A percentile compares a stretch with the other conserved stretches of the same genome.
Evolutionary conservation across 2,797 vertebrate genomes (phyloP).

Genomic region (Cheirogaleus major): DNA sequence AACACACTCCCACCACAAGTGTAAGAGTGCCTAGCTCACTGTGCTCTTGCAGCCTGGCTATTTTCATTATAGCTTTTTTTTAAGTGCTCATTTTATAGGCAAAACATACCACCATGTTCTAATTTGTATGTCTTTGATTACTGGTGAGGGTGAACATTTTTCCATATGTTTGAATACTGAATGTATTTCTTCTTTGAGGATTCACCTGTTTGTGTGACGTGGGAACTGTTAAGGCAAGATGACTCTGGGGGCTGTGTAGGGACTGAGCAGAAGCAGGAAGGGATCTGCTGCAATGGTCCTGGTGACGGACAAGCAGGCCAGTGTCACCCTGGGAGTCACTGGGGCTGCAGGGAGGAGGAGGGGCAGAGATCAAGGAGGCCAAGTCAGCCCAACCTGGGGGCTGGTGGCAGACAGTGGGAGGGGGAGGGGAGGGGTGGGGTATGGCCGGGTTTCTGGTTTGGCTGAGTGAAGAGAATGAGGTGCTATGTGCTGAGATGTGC

Average conservation of each 20-base stretch:
- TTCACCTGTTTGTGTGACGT: background rate
- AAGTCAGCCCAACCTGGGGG: background rate
- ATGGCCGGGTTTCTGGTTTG: background rate
- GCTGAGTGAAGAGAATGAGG: background rate
- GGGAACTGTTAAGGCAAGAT: background rate
- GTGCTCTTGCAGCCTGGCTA: background rate
- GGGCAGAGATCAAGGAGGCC: background rate
- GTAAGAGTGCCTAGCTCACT: background rate
- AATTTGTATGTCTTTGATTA: conserved; percentile 58
- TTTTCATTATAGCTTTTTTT: background rate
- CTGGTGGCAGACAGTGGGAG: background rate
- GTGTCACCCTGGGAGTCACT: background rate
- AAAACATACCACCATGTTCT: conserved; percentile 50
- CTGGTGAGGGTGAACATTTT: background rate
- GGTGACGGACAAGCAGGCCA: background rate
- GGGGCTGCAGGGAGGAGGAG: background rate
- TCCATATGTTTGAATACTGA: conserved; percentile 48
- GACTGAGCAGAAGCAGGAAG: background rate
- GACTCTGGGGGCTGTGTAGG: background rate
- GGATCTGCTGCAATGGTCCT: background rate
- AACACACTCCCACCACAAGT: background rate
- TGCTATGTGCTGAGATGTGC: background rate
- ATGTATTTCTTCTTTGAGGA: background rate
- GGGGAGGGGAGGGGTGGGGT: no score
- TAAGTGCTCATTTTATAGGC: conserved; percentile 60